Evolutionary conservation across 2,888 invertebrate species (phyloP).

Genomic region (Calameuta idolon): DNA sequence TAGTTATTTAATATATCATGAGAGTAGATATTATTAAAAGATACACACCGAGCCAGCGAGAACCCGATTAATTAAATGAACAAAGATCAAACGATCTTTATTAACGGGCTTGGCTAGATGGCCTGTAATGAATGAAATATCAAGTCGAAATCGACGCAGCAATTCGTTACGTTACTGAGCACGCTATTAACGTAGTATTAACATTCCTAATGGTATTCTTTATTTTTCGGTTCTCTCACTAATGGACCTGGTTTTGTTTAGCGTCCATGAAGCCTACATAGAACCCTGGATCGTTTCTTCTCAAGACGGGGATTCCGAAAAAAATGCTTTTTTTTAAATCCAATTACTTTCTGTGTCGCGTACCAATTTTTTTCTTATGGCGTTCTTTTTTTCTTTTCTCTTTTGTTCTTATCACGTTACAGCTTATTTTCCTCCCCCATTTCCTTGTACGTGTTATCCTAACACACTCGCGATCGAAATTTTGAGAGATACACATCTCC

Average conservation of each 20-base stretch:
- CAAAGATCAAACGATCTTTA: not conserved
- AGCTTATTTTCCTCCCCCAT: not conserved
- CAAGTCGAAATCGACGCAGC: not conserved
- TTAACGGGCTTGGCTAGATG: not conserved
- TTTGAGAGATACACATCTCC: not conserved
- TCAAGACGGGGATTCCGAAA: not conserved
- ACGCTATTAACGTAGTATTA: slow-evolving; percentile 30
- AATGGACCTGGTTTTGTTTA: not conserved
- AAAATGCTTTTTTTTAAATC: not conserved
- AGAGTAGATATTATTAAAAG: slow-evolving; percentile 25
- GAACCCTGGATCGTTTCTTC: not conserved
- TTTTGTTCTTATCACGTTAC: not conserved
- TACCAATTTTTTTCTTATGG: not conserved
- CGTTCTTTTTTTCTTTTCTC: not conserved
- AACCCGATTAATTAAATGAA: not conserved
- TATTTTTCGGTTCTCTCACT: not conserved
- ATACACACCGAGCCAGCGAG: not conserved
- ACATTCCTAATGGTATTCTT: slow-evolving; percentile 31
- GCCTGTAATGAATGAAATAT: not conserved
- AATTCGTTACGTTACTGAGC: slow-evolving; percentile 11
- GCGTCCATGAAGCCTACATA: not conserved
- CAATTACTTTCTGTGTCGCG: not conserved
- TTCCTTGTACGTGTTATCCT: not conserved
- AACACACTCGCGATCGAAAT: not conserved
- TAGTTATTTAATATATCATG: slow-evolving; percentile 51